These are phyloP conservation scores for Loris lydekkerianus DNA, from an alignment of 2,797 vertebrate species.

Conservation along the genomic window DNA sequence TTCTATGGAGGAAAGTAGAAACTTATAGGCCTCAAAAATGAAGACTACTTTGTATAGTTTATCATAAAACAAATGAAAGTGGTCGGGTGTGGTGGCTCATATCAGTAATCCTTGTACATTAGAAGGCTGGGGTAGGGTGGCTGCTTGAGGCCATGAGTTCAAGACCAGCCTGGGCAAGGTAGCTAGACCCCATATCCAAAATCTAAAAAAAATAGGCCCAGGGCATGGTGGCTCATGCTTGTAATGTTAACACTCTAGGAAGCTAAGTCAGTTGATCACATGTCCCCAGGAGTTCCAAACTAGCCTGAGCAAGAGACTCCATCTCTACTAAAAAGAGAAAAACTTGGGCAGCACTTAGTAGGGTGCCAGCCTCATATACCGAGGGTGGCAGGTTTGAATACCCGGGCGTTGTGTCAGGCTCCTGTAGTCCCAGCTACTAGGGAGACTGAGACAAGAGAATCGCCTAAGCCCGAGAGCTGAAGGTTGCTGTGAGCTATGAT, in stretches of 20 bases:
- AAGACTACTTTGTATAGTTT: not conserved
- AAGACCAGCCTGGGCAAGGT: not conserved
- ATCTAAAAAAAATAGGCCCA: too few relatives aligned
- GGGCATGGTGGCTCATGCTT: too few relatives aligned
- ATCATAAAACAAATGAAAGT: not conserved
- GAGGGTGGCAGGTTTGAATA: too few relatives aligned
- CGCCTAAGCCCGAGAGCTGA: not conserved
- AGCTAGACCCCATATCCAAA: not conserved
- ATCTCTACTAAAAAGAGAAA: not conserved
- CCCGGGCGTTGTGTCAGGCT: accelerated
- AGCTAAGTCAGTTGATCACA: too few relatives aligned
- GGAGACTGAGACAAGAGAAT: not conserved
- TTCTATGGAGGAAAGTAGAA: not conserved
- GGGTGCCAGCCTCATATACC: too few relatives aligned
- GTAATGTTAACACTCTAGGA: too few relatives aligned
- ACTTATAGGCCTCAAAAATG: not conserved
- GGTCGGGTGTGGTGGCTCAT: not conserved
- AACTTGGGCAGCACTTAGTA: not conserved
- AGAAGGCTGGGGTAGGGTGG: not conserved
- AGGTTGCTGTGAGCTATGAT: not conserved
- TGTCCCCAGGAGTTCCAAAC: too few relatives aligned
- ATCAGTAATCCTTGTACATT: not conserved
- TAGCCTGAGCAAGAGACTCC: too few relatives aligned
- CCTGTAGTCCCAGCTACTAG: too few relatives aligned
- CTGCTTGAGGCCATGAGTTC: not conserved